Evolutionary conservation across 2,888 invertebrate species (phyloP).

Genomic region (Synanthedon myopaeformis): DNA sequence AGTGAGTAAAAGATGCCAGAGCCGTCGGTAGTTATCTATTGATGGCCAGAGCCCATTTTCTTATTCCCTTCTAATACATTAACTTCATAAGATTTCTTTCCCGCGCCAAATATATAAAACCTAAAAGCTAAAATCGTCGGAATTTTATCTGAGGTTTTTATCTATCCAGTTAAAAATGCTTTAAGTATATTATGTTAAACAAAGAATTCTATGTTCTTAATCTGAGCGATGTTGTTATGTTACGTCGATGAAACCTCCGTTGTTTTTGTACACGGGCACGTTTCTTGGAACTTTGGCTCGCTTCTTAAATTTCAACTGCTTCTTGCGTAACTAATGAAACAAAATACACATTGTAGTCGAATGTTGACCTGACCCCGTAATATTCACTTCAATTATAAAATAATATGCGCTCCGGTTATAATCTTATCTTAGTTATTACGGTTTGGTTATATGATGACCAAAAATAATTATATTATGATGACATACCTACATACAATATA

Average conservation of each 20-base stretch:
- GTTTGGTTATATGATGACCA: not conserved
- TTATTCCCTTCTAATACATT: too few species aligned
- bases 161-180: constrained; percentile 21
- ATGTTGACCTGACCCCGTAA: constrained; percentile 50
- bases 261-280: constrained; percentile 63
- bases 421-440: not conserved
- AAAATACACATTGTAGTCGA: constrained; percentile 36
- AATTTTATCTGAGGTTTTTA: not conserved
- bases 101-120: too few species aligned
- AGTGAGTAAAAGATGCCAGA: too few species aligned
- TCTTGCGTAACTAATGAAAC: constrained; percentile 51
- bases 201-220: constrained; percentile 38
- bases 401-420: constrained; percentile 8
- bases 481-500: too few species aligned
- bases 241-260: constrained; percentile 46
- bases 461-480: too few species aligned
- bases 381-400: constrained; percentile 23
- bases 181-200: constrained; percentile 15
- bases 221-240: constrained; percentile 39
- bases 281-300: constrained; percentile 44
- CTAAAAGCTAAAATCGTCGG: not conserved
- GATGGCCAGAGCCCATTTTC: too few species aligned
- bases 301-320: constrained; percentile 47
- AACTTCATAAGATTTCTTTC: too few species aligned
- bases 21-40: too few species aligned